phyloP scores from a whole-genome alignment of 2,113 vertebrate genomes.

The Lagopus muta region DNA sequence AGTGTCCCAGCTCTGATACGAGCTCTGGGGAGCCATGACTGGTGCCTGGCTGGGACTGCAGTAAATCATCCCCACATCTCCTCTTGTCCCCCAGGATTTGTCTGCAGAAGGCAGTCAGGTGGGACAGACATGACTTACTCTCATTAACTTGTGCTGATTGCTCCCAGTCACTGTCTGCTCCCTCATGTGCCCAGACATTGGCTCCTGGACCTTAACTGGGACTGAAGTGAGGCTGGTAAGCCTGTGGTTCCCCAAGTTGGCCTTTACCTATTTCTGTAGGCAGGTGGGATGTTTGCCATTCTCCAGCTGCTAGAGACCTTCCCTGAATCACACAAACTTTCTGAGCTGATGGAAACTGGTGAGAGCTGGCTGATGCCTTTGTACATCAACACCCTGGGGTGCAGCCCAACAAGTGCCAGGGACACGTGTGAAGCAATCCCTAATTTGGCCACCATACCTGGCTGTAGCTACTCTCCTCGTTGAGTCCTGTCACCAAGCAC shows the following conservation, averaged over 20 bases:
- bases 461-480: not conserved
- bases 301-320: not conserved
- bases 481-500: not conserved
- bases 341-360: not conserved
- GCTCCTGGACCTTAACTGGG: not conserved
- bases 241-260: rapidly evolving
- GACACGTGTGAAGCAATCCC: rapidly evolving
- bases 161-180: rapidly evolving
- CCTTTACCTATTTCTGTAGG: not conserved
- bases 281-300: not conserved
- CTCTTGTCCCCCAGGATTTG: rapidly evolving
- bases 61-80: rapidly evolving
- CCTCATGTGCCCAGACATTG: rapidly evolving
- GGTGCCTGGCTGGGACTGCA: not conserved
- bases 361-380: too few relatives aligned
- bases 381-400: not conserved
- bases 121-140: rapidly evolving
- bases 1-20: not conserved
- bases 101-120: rapidly evolving
- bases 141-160: not conserved
- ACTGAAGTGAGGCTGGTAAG: rapidly evolving
- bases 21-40: rapidly evolving
- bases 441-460: rapidly evolving
- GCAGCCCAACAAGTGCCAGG: not conserved
- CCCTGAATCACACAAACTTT: not conserved